Evolutionary conservation across 1,140 invertebrate genomes (phyloP).

Genomic region (Neodiprion virginianus): DNA sequence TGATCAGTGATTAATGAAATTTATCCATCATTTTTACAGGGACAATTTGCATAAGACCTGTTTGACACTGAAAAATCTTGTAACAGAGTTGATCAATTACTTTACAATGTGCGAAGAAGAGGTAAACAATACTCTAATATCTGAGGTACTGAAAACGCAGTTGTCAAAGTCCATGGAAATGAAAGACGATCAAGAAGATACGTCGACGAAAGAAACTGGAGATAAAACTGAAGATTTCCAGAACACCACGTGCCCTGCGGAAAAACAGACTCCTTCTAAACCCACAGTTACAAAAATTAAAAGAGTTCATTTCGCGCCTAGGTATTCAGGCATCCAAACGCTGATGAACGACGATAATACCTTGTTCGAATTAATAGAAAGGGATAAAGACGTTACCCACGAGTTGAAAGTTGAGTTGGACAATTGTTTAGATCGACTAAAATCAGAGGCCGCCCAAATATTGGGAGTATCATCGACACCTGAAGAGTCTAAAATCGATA

Average conservation of each 20-base stretch:
- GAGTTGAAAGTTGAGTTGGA: constrained; percentile 69
- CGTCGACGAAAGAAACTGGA: constrained; percentile 21
- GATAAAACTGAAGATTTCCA: constrained; percentile 17
- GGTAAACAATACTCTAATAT: constrained; percentile 74
- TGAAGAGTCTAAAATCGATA: constrained; percentile 28
- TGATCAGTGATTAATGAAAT: background rate
- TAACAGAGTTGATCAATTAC: constrained; percentile 74
- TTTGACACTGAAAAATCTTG: constrained; percentile 64
- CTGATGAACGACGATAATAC: constrained; percentile 64
- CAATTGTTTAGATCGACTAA: constrained; percentile 69
- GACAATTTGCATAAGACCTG: constrained; percentile 67
- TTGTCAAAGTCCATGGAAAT: constrained; percentile 38
- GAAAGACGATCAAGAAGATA: constrained; percentile 35
- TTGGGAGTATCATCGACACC: constrained; percentile 65
- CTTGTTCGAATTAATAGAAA: constrained; percentile 44
- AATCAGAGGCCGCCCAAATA: constrained; percentile 71
- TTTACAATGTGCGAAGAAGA: constrained; percentile 78
- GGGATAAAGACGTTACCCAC: constrained; percentile 64
- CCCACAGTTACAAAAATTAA: constrained; percentile 53
- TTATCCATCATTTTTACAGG: constrained; percentile 51
- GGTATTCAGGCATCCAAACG: constrained; percentile 68
- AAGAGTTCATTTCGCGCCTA: constrained; percentile 73
- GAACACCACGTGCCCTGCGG: background rate
- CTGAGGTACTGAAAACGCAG: constrained; percentile 65
- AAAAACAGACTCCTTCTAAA: constrained; percentile 33